phyloP scores from a whole-genome alignment of 1,140 invertebrate species.

The Drosophila watanabei region DNA sequence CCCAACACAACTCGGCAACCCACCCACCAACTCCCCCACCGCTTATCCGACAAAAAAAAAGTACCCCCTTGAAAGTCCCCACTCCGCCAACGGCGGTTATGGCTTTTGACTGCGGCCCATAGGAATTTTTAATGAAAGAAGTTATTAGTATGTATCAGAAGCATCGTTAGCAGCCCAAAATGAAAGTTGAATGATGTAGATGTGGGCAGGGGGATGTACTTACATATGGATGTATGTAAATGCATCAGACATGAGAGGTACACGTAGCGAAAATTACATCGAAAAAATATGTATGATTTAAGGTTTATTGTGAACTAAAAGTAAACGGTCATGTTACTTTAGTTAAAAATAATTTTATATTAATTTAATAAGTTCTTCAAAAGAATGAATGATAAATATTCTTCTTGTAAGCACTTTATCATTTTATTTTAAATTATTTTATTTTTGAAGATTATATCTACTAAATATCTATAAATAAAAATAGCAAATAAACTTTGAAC shows the following conservation, averaged over 20 bases:
- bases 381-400: too few species aligned
- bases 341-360: background rate
- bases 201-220: constrained; percentile 11
- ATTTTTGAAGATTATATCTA: too few species aligned
- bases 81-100: constrained; percentile 23
- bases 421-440: too few species aligned
- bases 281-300: too few species aligned
- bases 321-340: background rate
- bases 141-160: constrained; percentile 80
- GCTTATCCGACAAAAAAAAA: background rate
- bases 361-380: too few species aligned
- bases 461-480: too few species aligned
- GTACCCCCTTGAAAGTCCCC: background rate
- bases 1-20: background rate
- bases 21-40: background rate
- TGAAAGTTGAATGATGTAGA: constrained; percentile 57
- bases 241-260: constrained; percentile 2
- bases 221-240: constrained; percentile 26
- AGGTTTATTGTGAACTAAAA: background rate
- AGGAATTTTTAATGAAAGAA: constrained; percentile 83
- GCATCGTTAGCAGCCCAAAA: constrained; percentile 80
- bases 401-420: too few species aligned
- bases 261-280: background rate
- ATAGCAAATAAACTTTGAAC: too few species aligned
- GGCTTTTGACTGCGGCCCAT: constrained; percentile 60